A percentile compares a stretch with the other conserved stretches of the same genome.
phyloP scores from a whole-genome alignment of 2,888 invertebrate species.

The Synergus laeviventris region DNA sequence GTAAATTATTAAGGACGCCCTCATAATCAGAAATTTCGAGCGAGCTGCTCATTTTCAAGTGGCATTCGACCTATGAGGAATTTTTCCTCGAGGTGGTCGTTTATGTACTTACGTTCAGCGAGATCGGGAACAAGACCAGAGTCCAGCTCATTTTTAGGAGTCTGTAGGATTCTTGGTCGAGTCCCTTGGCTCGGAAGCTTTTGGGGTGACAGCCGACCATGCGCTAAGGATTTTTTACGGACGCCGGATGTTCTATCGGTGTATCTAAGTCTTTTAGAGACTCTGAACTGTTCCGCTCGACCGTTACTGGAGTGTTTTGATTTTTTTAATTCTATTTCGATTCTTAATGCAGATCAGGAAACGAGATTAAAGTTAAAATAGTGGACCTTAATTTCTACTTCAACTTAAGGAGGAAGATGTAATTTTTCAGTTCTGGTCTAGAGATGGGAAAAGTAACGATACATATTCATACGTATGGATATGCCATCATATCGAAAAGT shows the following conservation, averaged over 20 bases:
- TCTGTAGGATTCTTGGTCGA: conserved; percentile 27
- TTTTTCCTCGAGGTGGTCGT: conserved; percentile 12
- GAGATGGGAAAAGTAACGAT: no score
- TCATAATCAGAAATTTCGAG: neutral
- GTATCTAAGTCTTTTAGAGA: conserved; percentile 14
- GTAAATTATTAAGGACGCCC: conserved; percentile 47
- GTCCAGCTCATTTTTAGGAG: conserved; percentile 33
- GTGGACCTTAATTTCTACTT: no score
- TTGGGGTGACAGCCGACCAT: conserved; percentile 51
- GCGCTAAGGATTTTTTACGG: conserved; percentile 21
- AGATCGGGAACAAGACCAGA: conserved; percentile 55
- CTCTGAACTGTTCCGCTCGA: conserved; percentile 12
- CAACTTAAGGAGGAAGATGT: no score
- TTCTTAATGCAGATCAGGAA: no score
- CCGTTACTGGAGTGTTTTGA: neutral
- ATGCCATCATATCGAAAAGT: no score
- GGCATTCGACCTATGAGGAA: conserved; percentile 38
- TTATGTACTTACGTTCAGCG: conserved; percentile 62
- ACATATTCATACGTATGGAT: no score
- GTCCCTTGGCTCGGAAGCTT: conserved; percentile 47
- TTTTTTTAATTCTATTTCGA: neutral
- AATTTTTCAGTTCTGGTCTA: no score
- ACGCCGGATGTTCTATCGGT: conserved; percentile 9
- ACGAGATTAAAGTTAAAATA: no score
- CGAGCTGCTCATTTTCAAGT: conserved; percentile 42